Evolutionary conservation across 2,113 vertebrate species (phyloP).

Genomic region (Emberiza fucata): DNA sequence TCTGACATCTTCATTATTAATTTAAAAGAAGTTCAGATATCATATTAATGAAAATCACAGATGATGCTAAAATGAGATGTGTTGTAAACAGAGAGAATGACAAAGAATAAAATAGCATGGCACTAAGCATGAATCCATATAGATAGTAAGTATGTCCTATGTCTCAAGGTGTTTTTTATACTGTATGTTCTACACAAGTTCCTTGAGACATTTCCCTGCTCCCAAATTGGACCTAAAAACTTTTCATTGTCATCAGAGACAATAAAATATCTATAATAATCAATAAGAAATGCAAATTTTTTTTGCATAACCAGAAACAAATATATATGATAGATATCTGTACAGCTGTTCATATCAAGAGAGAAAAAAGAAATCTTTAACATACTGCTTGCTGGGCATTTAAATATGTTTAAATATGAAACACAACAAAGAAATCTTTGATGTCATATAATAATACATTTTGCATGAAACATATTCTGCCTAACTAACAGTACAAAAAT

Average conservation of each 20-base stretch:
- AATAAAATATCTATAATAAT: background rate
- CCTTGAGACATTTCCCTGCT: background rate
- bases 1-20: slow-evolving; percentile 59
- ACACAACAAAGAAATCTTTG: background rate
- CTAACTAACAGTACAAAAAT: background rate
- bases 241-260: background rate
- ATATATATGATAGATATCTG: background rate
- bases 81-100: background rate
- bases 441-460: background rate
- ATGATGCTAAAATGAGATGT: slow-evolving; percentile 13
- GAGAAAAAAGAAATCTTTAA: background rate
- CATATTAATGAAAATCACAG: slow-evolving; percentile 19
- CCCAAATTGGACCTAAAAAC: background rate
- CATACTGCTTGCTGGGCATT: background rate
- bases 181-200: background rate
- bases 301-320: background rate
- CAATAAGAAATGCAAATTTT: background rate
- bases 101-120: background rate
- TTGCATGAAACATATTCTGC: background rate
- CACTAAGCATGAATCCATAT: background rate
- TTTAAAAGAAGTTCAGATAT: slow-evolving; percentile 25
- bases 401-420: background rate
- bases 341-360: background rate
- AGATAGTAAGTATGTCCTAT: background rate
- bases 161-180: background rate